Conservation (phyloP, 1,140 invertebrate genomes). For the Caligus rogercresseyi region DNA sequence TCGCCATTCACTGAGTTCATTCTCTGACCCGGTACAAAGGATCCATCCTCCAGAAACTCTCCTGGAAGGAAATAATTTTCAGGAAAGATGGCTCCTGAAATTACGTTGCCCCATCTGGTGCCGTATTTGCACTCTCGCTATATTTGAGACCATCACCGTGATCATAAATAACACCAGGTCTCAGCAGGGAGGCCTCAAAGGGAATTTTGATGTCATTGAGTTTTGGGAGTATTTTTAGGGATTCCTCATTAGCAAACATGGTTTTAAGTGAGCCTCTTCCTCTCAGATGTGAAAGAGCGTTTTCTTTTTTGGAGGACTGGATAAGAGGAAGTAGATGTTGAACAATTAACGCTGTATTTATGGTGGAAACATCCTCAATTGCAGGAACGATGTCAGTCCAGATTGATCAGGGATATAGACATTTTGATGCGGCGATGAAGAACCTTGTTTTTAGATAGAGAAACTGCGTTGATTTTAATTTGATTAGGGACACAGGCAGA, state of each 20-base stretch:
- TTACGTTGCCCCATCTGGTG: conserved; percentile 5
- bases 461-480: background rate
- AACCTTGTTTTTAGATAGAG: background rate
- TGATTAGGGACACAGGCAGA: background rate
- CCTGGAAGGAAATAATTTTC: conserved; percentile 2
- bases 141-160: conserved; percentile 16
- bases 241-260: conserved; percentile 18
- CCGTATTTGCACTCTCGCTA: background rate
- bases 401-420: conserved; percentile 12
- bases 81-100: conserved; percentile 18
- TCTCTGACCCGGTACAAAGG: conserved; percentile 23
- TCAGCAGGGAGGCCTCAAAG: background rate
- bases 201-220: conserved; percentile 7
- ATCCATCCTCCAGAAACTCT: background rate
- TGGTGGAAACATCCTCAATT: background rate
- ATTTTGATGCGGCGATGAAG: conserved; percentile 5
- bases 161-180: conserved; percentile 8
- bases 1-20: conserved; percentile 22
- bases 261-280: conserved; percentile 3
- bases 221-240: conserved; percentile 17
- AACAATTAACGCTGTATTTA: background rate
- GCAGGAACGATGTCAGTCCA: conserved; percentile 17
- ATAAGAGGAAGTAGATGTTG: conserved; percentile 3
- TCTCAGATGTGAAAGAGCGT: conserved; percentile 1
- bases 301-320: conserved; percentile 5